A percentile compares a stretch with the other conserved stretches of the same genome.
Evolutionary conservation across 1,140 invertebrate species (phyloP).

Genomic region (Diachasma alloeum): DNA sequence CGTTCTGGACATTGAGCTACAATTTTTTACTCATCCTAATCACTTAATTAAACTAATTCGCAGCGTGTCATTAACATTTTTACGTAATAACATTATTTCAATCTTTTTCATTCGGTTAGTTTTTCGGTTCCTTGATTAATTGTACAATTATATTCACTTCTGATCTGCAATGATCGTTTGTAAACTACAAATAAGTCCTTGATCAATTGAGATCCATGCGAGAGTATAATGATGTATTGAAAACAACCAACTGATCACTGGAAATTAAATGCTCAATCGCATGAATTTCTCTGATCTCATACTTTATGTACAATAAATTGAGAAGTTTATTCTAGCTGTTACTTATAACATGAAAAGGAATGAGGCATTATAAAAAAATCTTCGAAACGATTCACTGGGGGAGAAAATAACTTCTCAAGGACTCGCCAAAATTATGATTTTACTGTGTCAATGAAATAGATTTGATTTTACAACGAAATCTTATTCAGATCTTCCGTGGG

Average conservation of each 20-base stretch:
- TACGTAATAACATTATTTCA: background rate
- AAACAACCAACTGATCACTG: background rate
- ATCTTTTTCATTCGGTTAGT: background rate
- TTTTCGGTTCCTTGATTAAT: background rate
- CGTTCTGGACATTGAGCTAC: background rate
- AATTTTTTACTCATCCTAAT: background rate
- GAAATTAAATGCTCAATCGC: background rate
- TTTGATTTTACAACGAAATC: background rate
- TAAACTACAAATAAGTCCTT: background rate
- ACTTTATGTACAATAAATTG: background rate
- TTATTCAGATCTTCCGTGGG: background rate
- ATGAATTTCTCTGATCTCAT: background rate
- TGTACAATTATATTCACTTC: background rate
- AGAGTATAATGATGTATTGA: background rate
- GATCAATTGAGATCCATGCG: background rate
- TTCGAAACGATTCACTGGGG: constrained; percentile 1
- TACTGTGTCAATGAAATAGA: background rate
- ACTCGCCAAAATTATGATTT: background rate
- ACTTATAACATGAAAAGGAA: background rate
- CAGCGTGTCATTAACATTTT: background rate
- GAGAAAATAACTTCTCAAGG: background rate
- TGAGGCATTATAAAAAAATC: background rate
- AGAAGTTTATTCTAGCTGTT: background rate
- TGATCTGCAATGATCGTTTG: background rate
- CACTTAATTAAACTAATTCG: background rate